Base-by-base conservation (phyloP, 1,140 invertebrate species). In the Macrobrachium rosenbergii region DNA sequence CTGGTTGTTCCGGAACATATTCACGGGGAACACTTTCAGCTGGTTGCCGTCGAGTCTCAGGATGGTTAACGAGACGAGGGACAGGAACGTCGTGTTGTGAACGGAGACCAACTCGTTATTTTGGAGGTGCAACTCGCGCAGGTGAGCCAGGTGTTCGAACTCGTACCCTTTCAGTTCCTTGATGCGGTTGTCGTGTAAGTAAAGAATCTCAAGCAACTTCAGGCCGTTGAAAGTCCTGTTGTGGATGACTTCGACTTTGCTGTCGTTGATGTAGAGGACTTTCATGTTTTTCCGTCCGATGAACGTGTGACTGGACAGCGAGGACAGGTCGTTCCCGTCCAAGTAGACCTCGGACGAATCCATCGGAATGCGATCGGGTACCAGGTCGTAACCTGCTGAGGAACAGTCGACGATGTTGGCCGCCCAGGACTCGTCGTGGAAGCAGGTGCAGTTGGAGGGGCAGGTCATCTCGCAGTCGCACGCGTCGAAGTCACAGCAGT, bases 381-480 rank as follows among this genome's bases (percentile, higher is more conserved):
- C 93, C 88, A 94, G 94, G 2, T 94, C 93, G 92, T 97, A 96
- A 77, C 95, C 95, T 52, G 95, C 94, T 72, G 93, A 94, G 12
- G 96, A 96, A 91, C 97, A 98, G 91, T 98, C 97, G 6, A 98
- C 97, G 58, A 98, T 95, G 92, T 98, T 98, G 14, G 96, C 96
- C 58, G 95, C 95, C 96, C 97, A 98, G 19, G 96, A 96, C 91
- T 97, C 96, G 92, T 98, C 97, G 91, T 98, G 96, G 92, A 97
- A 98, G 92, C 97, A 98, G 58, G 96, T 96, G 92, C 97, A 98
- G 90, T 97, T 96, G 75, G 94, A 94, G 28, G 97, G 97, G 91
- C 97, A 98, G 28, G 96, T 97, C 97, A 98, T 98, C 93, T 98
- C 96, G 93, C 97, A 98, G 91, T 98, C 93, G 92, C 97, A 98